Conservation (phyloP, 2,113 vertebrate species). For the Zingel zingel region DNA sequence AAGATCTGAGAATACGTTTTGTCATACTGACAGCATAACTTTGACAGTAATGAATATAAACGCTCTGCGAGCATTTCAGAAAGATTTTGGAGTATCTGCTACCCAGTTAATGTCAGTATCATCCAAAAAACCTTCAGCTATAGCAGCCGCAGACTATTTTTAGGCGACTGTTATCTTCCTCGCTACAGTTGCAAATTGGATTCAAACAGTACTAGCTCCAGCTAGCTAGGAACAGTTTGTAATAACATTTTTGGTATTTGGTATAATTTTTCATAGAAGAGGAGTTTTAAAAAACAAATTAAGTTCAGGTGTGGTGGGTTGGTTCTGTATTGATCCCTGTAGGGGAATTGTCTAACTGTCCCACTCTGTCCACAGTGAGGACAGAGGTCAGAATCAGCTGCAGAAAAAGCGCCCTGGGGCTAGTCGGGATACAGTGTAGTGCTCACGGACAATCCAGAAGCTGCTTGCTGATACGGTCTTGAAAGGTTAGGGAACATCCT, state of each 20-base stretch:
- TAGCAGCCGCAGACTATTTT: conserved; percentile 8
- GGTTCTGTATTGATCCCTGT: conserved; percentile 21
- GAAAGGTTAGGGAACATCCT: conserved; percentile 59
- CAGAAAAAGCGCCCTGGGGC: conserved; percentile 27
- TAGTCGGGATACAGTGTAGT: conserved; percentile 12
- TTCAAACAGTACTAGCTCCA: conserved; percentile 18
- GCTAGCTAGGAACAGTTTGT: neutral
- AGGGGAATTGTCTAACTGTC: conserved; percentile 7
- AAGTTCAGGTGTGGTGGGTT: neutral
- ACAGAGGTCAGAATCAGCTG: conserved; percentile 4
- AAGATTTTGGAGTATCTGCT: neutral
- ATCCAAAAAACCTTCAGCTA: conserved; percentile 3
- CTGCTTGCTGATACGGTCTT: conserved; percentile 38
- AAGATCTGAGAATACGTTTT: conserved; percentile 7
- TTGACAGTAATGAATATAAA: conserved; percentile 37
- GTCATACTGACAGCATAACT: conserved; percentile 8
- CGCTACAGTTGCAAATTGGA: conserved; percentile 4
- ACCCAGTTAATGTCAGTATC: conserved; percentile 1
- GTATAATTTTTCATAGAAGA: neutral
- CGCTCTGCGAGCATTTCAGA: neutral
- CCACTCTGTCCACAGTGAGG: conserved; percentile 9
- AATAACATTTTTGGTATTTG: too few relatives aligned
- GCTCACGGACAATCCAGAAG: conserved; percentile 44
- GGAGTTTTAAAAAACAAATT: neutral
- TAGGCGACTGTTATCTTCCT: conserved; percentile 11